These are phyloP conservation scores for Azorinus chamasolen DNA, from an alignment of 2,888 invertebrate species.

Conservation along the genomic window DNA sequence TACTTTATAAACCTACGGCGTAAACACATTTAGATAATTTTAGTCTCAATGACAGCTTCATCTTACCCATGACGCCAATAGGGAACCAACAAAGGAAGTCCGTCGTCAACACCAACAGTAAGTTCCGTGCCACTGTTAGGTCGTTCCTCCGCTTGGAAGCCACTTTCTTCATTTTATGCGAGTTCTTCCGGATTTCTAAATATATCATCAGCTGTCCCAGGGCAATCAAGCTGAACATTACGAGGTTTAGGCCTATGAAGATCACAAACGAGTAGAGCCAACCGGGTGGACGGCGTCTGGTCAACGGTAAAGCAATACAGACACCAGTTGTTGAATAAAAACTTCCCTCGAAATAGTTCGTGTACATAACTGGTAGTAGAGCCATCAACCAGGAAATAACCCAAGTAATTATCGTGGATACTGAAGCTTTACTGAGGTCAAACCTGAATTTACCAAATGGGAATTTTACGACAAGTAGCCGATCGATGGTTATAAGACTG, in stretches of 20 bases:
- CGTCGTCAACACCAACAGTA: constrained; percentile 27
- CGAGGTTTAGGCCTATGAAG: constrained; percentile 78
- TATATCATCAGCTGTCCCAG: constrained; percentile 17
- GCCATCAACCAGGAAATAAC: constrained; percentile 72
- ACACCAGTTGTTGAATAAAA: constrained; percentile 81
- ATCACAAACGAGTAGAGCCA: constrained; percentile 84
- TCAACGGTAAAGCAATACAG: constrained; percentile 83
- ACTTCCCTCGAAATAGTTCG: constrained; percentile 76
- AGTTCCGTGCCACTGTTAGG: constrained; percentile 21
- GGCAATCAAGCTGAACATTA: constrained; percentile 17
- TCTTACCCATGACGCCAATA: constrained; percentile 45
- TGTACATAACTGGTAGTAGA: constrained; percentile 78
- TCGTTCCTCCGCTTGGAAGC: constrained; percentile 26
- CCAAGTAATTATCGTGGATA: constrained; percentile 77
- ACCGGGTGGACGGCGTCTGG: constrained; percentile 79
- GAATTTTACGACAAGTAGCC: constrained; percentile 89
- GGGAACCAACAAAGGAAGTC: constrained; percentile 80
- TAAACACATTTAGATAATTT: no score
- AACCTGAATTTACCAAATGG: constrained; percentile 86
- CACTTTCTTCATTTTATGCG: not conserved
- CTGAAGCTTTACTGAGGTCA: constrained; percentile 53
- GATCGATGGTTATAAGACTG: constrained; percentile 89
- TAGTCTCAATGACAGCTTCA: no score
- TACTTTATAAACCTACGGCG: no score
- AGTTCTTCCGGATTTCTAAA: not conserved